Evolutionary conservation across 2,113 vertebrate species (phyloP).

Genomic region (Pelobates fuscus): DNA sequence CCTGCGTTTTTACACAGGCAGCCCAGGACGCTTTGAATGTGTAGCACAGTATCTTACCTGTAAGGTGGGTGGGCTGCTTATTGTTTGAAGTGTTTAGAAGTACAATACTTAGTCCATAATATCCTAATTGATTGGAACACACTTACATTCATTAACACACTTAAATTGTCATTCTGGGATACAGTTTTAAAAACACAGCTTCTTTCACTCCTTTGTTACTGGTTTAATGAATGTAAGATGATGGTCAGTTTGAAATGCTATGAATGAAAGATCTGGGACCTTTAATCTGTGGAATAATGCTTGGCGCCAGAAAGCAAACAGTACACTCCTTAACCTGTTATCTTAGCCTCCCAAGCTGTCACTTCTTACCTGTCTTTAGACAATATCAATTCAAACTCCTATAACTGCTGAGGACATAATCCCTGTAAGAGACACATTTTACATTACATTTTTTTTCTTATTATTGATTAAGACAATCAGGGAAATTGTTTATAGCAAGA

Average conservation of each 20-base stretch:
- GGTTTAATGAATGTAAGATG: constrained; percentile 58
- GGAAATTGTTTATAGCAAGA: not conserved
- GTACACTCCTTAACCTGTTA: constrained; percentile 64
- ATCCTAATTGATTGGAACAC: constrained; percentile 54
- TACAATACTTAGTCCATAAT: constrained; percentile 50
- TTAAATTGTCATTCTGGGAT: constrained; percentile 55
- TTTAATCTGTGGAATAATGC: constrained; percentile 64
- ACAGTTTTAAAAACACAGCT: constrained; percentile 51
- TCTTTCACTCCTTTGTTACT: constrained; percentile 53
- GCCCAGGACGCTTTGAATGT: too few species aligned
- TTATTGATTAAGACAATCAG: constrained; percentile 24
- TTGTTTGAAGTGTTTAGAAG: constrained; percentile 50
- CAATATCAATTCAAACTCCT: constrained; percentile 59
- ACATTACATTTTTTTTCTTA: constrained; percentile 1
- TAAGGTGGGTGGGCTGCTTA: constrained; percentile 10
- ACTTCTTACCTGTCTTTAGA: constrained; percentile 67
- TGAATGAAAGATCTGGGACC: constrained; percentile 67
- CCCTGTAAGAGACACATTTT: constrained; percentile 56
- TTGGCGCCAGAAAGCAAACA: constrained; percentile 69
- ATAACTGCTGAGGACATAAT: constrained; percentile 59
- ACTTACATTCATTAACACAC: constrained; percentile 51
- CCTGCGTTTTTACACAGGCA: too few species aligned
- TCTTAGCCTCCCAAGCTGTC: constrained; percentile 68
- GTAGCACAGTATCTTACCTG: not conserved
- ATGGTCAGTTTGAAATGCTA: constrained; percentile 64